phyloP scores from a whole-genome alignment of 2,797 vertebrate genomes.

The Halcyon smyrnensis region DNA sequence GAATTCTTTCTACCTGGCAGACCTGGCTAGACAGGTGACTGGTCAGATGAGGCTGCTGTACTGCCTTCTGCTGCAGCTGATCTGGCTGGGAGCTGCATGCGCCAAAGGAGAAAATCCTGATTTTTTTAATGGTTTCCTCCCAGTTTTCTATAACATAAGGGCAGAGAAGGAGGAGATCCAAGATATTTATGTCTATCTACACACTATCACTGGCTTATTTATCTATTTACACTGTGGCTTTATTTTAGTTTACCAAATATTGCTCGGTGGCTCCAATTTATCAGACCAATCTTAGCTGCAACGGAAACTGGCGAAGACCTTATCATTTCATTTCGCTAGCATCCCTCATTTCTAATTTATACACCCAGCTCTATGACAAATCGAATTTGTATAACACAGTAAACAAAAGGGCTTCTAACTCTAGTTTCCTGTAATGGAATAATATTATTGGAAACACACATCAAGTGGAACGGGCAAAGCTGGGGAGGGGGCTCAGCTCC shows the following conservation, averaged over 20 bases:
- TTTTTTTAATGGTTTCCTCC: not conserved
- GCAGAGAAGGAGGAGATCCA: not conserved
- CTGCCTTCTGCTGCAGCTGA: not conserved
- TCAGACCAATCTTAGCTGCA: not conserved
- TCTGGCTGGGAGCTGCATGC: not conserved
- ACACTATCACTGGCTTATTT: not conserved
- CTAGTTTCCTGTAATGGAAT: slow-evolving; percentile 14
- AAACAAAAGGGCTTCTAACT: slow-evolving; percentile 57
- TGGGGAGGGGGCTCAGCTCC: not conserved
- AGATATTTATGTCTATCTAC: not conserved
- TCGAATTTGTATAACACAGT: slow-evolving; percentile 69
- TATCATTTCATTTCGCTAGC: slow-evolving; percentile 39
- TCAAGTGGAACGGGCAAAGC: slow-evolving; percentile 28
- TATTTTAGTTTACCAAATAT: not conserved
- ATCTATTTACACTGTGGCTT: not conserved
- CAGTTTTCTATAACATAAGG: not conserved
- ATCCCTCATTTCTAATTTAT: slow-evolving; percentile 68
- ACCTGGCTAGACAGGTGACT: not conserved
- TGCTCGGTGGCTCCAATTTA: not conserved
- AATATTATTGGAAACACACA: slow-evolving; percentile 42
- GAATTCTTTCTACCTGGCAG: not conserved
- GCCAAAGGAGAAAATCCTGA: not conserved
- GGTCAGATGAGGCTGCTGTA: not conserved
- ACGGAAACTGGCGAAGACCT: not conserved
- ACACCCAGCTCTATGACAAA: slow-evolving; percentile 60